Base-by-base conservation (phyloP, 1,140 invertebrate species). In the Drosophila hydei region DNA sequence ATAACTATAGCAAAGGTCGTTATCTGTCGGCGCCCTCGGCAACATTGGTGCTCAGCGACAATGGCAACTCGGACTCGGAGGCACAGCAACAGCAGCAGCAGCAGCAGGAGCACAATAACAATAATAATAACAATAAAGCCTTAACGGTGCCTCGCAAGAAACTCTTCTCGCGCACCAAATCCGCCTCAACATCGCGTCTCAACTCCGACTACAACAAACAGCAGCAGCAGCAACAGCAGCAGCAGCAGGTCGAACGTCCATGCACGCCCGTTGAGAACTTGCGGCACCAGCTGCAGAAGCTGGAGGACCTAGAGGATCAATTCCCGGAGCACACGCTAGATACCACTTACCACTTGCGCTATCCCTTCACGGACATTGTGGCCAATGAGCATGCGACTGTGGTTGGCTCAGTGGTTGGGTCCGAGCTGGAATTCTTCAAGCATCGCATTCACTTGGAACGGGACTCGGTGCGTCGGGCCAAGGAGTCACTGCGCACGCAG, bases 281-380 rank as follows among this genome's bases (percentile, higher is more conserved):
- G 11, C 92, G 95, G 1, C 94, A 95, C 76, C 96, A 96, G 74
- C 88, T 96, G 38, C 94, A 96, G 48, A 96, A 96, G 80, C 91
- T 96, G 6, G 96, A 96, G 77, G 95, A 96, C 79, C 90, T 96
- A 11, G 96, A 96, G 79, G 96, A 96, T 89, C 95, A 96, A 83
- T 94, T 96, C 76, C 95, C 95, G 0, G 94, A 94, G 51, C 90
- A 94, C 54, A 94, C 94, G 1, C 76, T 93, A 3, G 95, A 96
- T 74, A 95, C 95, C 23, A 94, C 94, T 1, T 96, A 96, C 72
- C 95, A 95, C 67, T 85, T 96, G 45, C 93, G 95, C 48, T 96
- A 96, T 91, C 95, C 95, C 3, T 95, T 96, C 70, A 93, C 94
- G 72, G 95, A 95, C 87, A 94, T 95, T 93, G 30, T 33, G 30